These are phyloP conservation scores for Drosophila ohnishii DNA, from an alignment of 1,140 invertebrate genomes.

Conservation along the genomic window DNA sequence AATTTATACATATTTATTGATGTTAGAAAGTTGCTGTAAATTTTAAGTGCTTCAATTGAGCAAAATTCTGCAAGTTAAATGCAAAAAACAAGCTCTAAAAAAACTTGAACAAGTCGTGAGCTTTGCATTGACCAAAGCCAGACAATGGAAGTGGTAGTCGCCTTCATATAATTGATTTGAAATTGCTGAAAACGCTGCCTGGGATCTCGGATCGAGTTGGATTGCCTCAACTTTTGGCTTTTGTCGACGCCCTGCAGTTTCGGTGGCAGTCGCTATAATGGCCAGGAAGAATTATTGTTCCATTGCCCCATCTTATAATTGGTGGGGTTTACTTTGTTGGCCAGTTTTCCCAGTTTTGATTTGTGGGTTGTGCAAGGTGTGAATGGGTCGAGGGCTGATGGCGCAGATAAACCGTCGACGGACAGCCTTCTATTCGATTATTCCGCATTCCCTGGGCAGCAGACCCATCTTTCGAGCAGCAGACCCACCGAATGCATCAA, in stretches of 20 bases:
- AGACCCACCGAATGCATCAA: constrained; percentile 40
- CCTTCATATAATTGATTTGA: constrained; percentile 68
- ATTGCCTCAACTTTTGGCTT: constrained; percentile 69
- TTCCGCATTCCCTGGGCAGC: constrained; percentile 21
- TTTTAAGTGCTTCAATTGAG: constrained; percentile 9
- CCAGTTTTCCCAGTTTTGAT: constrained; percentile 48
- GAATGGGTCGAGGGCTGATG: constrained; percentile 32
- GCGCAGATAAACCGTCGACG: constrained; percentile 23
- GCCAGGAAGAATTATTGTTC: constrained; percentile 58
- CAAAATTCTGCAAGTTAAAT: constrained; percentile 28
- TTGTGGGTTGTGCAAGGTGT: constrained; percentile 51
- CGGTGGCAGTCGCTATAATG: constrained; percentile 52
- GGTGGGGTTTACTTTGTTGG: constrained; percentile 21
- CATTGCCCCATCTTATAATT: constrained; percentile 69
- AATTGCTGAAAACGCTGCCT: constrained; percentile 61
- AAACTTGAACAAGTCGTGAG: constrained; percentile 65
- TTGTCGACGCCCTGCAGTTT: constrained; percentile 61
- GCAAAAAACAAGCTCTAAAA: constrained; percentile 16
- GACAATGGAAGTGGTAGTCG: constrained; percentile 54
- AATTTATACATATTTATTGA: background rate
- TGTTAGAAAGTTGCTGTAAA: constrained; percentile 22
- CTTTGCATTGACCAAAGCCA: constrained; percentile 45
- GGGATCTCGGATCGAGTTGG: constrained; percentile 37
- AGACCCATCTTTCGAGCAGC: constrained; percentile 10
- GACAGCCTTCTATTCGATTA: constrained; percentile 32